Base-by-base conservation (phyloP, 2,113 vertebrate species). In the Cavia aperea region DNA sequence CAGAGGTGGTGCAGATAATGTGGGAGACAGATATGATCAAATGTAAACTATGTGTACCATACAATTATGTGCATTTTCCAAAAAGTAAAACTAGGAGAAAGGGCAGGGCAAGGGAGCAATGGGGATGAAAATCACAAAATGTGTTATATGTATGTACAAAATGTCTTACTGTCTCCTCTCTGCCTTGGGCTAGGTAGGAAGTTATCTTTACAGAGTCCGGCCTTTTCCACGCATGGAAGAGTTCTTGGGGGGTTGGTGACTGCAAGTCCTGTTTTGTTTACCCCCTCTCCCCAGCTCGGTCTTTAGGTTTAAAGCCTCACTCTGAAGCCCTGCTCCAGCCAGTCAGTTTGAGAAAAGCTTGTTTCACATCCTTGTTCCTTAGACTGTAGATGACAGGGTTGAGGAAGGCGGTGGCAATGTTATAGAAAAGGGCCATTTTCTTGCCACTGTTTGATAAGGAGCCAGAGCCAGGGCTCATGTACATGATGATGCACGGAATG, bases 361-460 rank as follows among this genome's bases (percentile, higher is more conserved):
- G 95, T 84, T 94, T 96, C n/a, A 96, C 75, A 1, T 96, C 94
- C 89, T 96, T 96, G 62, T 95, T 96, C 26, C 95, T 96, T 49
- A 96, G 79, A 72, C 95, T 96, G 1, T 96, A 96, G 85, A 96
- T 96, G 81, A 96, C 81, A 46, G 93, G 95, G 39, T 96, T 96
- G 88, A 96, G 93, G 58, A 96, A 96, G 92, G 93, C 88, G 33
- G 94, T 95, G 78, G 82, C 91, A 54, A 95, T 79, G 62, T 96
- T 96, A 73, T 95, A 95, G 87, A 96, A 96, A 78, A 96, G 92
- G 39, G 96, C 90, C 94, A 96, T 94, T 93, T 93, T 96, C 90
- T 96, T 96, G 78, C 92, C 95, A 46, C 23, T 95, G 39, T 93
- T 95, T 26, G 95, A 92, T 62, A 90, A 93, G 23, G 82, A 66